Base-by-base conservation (phyloP, 2,797 vertebrate genomes). In the Cyclura pinguis region DNA sequence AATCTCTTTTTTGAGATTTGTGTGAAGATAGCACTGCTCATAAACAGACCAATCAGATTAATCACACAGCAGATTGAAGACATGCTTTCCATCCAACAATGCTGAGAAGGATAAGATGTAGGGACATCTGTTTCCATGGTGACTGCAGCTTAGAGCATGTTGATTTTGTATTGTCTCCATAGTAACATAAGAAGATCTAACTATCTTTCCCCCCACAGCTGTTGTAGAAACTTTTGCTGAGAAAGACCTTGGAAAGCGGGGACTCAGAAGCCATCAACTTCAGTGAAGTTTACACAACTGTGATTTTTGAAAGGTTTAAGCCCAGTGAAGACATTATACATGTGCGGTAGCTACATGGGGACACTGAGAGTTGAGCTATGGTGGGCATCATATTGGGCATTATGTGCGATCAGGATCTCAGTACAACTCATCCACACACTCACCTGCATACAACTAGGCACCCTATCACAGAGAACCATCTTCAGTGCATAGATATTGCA, bases 161-260 rank as follows among this genome's bases (percentile, higher is more conserved):
- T 86, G 85, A 35, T 32, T 95, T 42, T 4, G 3, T 1, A 38
- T 84, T 87, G 86, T 92, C 81, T 92, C 90, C 92, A 81, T 88
- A 86, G 92, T 67, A 93, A 93, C 91, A 80, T 78, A 74, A 91
- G 72, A 84, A 76, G 57, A 80, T 87, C 47, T 84, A 35, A 16
- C 82, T 84, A 86, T 87, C 77, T 55, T 82, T 72, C 89, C 84
- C 86, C 27, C 84, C 59, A 82, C 50, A 69, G 13, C 92, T 50
- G 35, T 38, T 89, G 38, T 24, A 57, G 69, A 38, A 85, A 87
- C 57, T 47, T 78, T 64, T 87, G 38, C 18, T 78, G 29, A 69
- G 32, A 29, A 50, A 72, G 24, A 29, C 27, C 74, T 77, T 74
- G 50, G 22, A 14, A 86, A 78, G 50, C 74, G 1, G 13, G 32